A percentile compares a stretch with the other conserved stretches of the same genome.
phyloP scores from a whole-genome alignment of 2,797 vertebrate genomes.

The Mormyrops boulengeri region DNA sequence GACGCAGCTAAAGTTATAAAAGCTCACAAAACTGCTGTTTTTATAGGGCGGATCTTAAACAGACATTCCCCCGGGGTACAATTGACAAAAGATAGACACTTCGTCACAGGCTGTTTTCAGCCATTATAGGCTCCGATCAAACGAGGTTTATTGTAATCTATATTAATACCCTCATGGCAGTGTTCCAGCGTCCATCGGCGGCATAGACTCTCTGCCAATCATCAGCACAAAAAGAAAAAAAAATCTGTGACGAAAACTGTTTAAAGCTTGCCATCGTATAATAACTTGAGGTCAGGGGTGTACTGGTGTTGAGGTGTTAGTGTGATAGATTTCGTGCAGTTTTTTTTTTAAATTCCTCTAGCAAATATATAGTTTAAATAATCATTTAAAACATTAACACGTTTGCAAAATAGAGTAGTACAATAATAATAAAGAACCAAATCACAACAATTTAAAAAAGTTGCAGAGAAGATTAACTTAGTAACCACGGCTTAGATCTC shows the following conservation, averaged over 20 bases:
- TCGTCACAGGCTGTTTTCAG: constrained; percentile 74
- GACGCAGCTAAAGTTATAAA: constrained; percentile 3
- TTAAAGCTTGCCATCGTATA: background rate
- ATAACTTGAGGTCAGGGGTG: too few species aligned
- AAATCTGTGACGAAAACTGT: background rate
- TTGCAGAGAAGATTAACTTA: background rate
- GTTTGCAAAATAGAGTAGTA: background rate
- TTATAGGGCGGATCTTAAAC: constrained; percentile 52
- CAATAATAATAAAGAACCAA: background rate
- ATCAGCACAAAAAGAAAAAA: background rate
- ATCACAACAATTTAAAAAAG: background rate
- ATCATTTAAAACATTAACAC: background rate
- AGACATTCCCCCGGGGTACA: constrained; percentile 63
- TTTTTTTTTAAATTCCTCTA: too few species aligned
- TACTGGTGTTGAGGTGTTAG: background rate
- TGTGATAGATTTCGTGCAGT: background rate
- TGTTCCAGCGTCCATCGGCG: constrained; percentile 63
- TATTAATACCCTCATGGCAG: constrained; percentile 66
- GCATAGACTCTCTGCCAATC: background rate
- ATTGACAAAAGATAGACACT: constrained; percentile 63
- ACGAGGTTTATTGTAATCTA: constrained; percentile 64
- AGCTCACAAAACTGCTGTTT: constrained; percentile 24
- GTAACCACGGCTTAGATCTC: background rate
- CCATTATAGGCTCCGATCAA: constrained; percentile 70
- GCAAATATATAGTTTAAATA: background rate